Percentiles rank a stretch among this genome's conserved stretches.
Evolutionary conservation across 1,140 invertebrate species (phyloP).

Genomic region (Trinorchestia longiramus): DNA sequence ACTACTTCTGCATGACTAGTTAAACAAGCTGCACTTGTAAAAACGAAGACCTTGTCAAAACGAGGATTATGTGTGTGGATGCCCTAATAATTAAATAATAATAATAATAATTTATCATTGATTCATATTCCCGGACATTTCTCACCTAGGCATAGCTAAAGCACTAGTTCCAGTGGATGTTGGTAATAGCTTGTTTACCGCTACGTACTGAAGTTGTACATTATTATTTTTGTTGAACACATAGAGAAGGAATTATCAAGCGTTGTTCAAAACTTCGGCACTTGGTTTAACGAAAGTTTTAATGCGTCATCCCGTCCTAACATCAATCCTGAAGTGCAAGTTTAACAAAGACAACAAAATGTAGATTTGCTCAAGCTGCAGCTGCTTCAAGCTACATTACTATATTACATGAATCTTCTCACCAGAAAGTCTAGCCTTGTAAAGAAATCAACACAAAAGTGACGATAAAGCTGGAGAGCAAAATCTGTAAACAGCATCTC

Average conservation of each 20-base stretch:
- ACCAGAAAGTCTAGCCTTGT: no score
- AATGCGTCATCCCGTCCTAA: no score
- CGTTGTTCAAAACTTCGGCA: background rate
- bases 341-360: no score
- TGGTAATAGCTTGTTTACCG: background rate
- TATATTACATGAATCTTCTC: no score
- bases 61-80: background rate
- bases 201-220: background rate
- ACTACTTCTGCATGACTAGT: background rate
- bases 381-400: no score
- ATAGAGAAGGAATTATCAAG: background rate
- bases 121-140: background rate
- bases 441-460: no score
- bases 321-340: no score
- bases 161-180: background rate
- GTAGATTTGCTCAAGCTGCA: no score
- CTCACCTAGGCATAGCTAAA: background rate
- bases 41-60: background rate
- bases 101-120: background rate
- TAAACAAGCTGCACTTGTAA: background rate
- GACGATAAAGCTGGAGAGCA: no score
- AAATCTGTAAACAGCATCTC: no score
- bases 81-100: no score
- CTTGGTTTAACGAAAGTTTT: background rate
- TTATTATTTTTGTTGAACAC: background rate